Base-by-base conservation (phyloP, 2,113 vertebrate genomes). In the Myotis davidii region DNA sequence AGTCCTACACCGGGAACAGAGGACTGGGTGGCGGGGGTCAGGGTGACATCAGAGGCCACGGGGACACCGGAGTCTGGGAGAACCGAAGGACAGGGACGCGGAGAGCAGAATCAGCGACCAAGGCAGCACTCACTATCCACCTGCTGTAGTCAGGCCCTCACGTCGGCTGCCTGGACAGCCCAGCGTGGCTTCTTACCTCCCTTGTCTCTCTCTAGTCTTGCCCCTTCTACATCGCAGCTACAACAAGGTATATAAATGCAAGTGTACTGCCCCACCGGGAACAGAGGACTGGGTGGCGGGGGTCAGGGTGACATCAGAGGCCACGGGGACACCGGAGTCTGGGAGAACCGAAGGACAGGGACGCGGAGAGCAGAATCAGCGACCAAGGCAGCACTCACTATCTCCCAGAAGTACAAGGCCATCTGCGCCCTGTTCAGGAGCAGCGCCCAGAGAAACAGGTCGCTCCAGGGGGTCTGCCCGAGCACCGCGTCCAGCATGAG, bases 321-420 rank as follows among this genome's bases (percentile, higher is more conserved):
- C 54, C 67, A 13, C 65, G 21, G 6, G 7, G 5, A 20, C 59
- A 17, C 1, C 9, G 16, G 69, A 42, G 37, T 73, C 67, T 12
- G 6, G 72, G 7, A 23, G 48, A 29, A 50, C 29, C 32, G 45
- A 72, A 72, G 64, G 61, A 7, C 56, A 23, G 39, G 72, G 34
- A 25, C 0, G 25, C 2, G 5, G 27, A 45, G 20, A 21, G 9
- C 1, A 50, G 39, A 17, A 11, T 13, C 11, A 32, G n/a, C 79
- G 52, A 9, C 0, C 4, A 17, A 8, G 29, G 0, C 72, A 2
- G 29, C 18, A 42, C 96, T 98, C 97, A 99, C 99, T 98, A 99
- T 99, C 97, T 99, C 99, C 99, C 99, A 99, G 98, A 99, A 99
- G 96, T 98, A 99, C 59, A 98, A 20, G 14, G 99, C 98, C 99